Evolutionary conservation across 2,113 vertebrate genomes (phyloP), one percentile per base, ranked within the genome.

Genomic region (Gobius niger): DNA sequence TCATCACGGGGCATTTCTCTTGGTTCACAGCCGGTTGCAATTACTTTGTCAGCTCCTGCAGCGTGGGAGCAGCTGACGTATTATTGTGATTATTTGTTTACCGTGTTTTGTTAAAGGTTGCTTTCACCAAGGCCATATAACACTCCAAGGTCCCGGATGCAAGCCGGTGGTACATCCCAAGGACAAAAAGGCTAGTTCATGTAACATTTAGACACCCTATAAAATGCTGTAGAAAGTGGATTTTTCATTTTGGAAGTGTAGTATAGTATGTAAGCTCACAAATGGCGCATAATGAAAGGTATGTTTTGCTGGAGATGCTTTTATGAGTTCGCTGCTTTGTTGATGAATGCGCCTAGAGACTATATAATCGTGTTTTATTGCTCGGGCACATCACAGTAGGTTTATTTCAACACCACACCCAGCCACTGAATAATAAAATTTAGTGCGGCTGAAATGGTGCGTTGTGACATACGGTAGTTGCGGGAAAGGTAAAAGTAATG

Each of bases 71-170:
- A 83, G 77, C 64, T 76, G 71, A 78, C 82, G 70, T 69, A 69
- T 81, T 72, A 79, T 70, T 70, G 68, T 70, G 76, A 86, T 82
- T 80, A 76, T 70, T 82, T 82, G 82, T 86, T 85, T 81, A 56
- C 60, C 11, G 47, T 80, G 63, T 75, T 81, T 63, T 76, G 62
- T 74, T 75, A 52, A 59, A 60, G 51, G 68, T 66, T 59, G 60
- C 59, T 80, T 70, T 72, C 57, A 64, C 51, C 62, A 79, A 57
- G 68, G 56, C n/a, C n/a, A 44, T 72, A 41, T n/a, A 54, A 76
- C 53, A 67, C 46, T 75, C 61, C 71, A 49, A 72, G n/a, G n/a
- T 73, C 71, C 68, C 13, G 72, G 62, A 66, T 54, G 51, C 9
- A 44, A 16, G 0, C 51, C 51, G 47, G 44, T 9, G 18, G 52